Evolutionary conservation across 2,113 vertebrate species (phyloP).

Genomic region (Carlito syrichta): DNA sequence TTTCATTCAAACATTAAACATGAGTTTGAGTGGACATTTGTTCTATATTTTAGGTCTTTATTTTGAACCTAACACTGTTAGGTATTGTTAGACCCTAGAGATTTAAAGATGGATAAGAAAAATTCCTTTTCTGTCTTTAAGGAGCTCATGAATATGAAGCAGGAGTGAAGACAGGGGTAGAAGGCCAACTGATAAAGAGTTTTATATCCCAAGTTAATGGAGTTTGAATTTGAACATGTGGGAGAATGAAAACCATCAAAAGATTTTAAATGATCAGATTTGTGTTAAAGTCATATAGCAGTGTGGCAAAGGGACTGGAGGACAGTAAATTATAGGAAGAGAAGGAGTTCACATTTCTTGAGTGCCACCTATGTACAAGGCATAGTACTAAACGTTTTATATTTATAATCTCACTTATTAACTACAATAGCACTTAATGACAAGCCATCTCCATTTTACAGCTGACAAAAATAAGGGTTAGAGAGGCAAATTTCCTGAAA

Average conservation of each 20-base stretch:
- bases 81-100: not conserved
- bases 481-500: not conserved
- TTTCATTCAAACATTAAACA: not conserved
- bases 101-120: not conserved
- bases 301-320: not conserved
- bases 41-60: conserved; percentile 2
- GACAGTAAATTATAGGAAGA: not conserved
- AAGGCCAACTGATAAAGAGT: not conserved
- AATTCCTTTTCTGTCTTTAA: not conserved
- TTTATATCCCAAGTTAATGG: conserved; percentile 1
- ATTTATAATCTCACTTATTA: not conserved
- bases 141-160: not conserved
- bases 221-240: not conserved
- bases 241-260: not conserved
- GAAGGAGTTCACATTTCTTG: not conserved
- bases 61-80: not conserved
- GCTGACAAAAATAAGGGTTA: conserved; percentile 29
- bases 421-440: not conserved
- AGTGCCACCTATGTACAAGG: not conserved
- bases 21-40: not conserved
- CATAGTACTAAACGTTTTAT: not conserved
- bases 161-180: not conserved
- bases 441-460: conserved; percentile 6
- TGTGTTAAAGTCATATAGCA: conserved; percentile 6
- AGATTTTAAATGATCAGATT: conserved; percentile 18